These are phyloP conservation scores for Willisornis vidua DNA, from an alignment of 2,113 vertebrate species.

Conservation along the genomic window DNA sequence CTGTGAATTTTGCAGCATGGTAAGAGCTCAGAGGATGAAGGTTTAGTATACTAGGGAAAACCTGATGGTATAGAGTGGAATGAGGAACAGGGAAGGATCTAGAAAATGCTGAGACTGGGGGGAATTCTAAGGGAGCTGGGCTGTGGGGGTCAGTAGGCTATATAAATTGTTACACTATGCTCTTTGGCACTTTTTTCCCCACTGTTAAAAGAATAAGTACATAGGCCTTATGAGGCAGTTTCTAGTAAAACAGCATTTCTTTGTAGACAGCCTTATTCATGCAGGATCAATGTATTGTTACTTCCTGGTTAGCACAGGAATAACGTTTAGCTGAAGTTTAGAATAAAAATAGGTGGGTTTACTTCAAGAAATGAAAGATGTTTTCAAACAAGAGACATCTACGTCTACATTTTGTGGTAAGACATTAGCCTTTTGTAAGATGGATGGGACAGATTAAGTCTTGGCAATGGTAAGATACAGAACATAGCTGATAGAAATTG, in stretches of 20 bases:
- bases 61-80: background rate
- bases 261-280: background rate
- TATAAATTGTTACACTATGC: background rate
- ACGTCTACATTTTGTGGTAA: background rate
- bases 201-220: background rate
- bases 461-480: background rate
- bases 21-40: background rate
- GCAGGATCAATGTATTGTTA: background rate
- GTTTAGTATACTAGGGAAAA: background rate
- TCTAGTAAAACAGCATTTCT: background rate
- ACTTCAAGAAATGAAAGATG: background rate
- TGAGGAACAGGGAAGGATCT: background rate
- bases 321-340: background rate
- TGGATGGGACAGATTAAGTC: background rate
- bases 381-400: background rate
- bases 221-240: background rate
- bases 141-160: background rate
- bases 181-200: accelerated
- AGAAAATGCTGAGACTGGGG: background rate
- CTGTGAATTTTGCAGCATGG: background rate
- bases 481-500: background rate
- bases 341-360: background rate
- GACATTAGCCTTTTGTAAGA: background rate
- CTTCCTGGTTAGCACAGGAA: background rate
- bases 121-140: background rate